A percentile compares a stretch with the other conserved stretches of the same genome.
These are phyloP conservation scores for Papilio aristodemus DNA, from an alignment of 1,140 invertebrate species.

Conservation along the genomic window DNA sequence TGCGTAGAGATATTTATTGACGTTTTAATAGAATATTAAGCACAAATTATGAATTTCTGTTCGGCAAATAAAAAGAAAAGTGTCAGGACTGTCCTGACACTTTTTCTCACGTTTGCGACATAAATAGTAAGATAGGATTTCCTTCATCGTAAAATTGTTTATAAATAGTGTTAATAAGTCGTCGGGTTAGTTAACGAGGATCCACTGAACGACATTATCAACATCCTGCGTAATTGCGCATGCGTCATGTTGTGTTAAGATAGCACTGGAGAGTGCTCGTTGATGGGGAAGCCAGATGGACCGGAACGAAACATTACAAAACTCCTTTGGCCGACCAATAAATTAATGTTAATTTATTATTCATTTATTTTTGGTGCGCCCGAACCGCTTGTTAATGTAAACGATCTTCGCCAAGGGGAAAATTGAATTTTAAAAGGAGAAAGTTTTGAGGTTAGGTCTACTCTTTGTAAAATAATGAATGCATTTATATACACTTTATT, in stretches of 20 bases:
- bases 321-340: constrained; percentile 3
- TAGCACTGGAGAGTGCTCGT: constrained; percentile 10
- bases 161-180: constrained; percentile 48
- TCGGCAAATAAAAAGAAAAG: too few species aligned
- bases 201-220: constrained; percentile 63
- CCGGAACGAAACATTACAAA: constrained; percentile 26
- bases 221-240: constrained; percentile 56
- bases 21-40: too few species aligned
- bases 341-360: constrained; percentile 18
- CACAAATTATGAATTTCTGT: too few species aligned
- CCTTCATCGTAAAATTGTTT: constrained; percentile 34
- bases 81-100: too few species aligned
- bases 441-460: constrained; percentile 7
- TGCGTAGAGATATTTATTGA: too few species aligned
- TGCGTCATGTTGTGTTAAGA: constrained; percentile 44
- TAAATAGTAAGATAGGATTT: constrained; percentile 19
- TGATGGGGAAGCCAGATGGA: constrained; percentile 33
- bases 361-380: constrained; percentile 19
- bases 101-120: too few species aligned
- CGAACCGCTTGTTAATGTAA: constrained; percentile 17
- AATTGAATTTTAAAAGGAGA: constrained; percentile 18
- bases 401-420: constrained; percentile 3
- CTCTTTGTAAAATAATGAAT: not conserved
- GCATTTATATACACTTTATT: not conserved
- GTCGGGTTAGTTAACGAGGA: constrained; percentile 40